phyloP scores from a whole-genome alignment of 2,113 vertebrate species.

The Dendrocopos noguchii region DNA sequence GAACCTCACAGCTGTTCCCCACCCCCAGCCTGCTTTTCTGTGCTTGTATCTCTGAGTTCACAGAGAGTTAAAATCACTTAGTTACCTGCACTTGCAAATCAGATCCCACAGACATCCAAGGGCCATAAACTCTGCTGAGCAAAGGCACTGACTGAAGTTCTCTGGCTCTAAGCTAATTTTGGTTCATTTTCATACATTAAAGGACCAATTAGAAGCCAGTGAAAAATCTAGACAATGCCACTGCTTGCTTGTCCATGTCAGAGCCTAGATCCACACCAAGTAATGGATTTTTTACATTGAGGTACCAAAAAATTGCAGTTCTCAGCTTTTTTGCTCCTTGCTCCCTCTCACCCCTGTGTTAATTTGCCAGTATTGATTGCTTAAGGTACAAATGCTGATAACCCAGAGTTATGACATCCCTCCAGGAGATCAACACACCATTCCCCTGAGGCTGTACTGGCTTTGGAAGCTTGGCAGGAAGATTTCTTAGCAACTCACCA shows the following conservation, averaged over 20 bases:
- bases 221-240: neutral
- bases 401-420: neutral
- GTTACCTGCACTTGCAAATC: neutral
- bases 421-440: neutral
- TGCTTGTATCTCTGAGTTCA: neutral
- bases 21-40: neutral
- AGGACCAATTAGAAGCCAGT: neutral
- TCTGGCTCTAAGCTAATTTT: neutral
- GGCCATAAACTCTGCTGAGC: neutral
- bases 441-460: neutral
- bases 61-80: neutral
- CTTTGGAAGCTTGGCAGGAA: neutral
- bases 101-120: neutral
- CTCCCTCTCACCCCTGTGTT: neutral
- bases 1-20: no score
- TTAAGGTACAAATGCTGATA: neutral
- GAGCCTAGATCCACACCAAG: neutral
- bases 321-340: neutral
- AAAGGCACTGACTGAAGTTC: neutral
- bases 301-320: neutral
- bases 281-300: neutral
- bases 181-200: neutral
- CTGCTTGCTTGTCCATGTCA: neutral
- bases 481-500: neutral
- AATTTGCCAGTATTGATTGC: neutral